Evolutionary conservation across 1,140 invertebrate genomes (phyloP).

Genomic region (Homalodisca vitripennis): DNA sequence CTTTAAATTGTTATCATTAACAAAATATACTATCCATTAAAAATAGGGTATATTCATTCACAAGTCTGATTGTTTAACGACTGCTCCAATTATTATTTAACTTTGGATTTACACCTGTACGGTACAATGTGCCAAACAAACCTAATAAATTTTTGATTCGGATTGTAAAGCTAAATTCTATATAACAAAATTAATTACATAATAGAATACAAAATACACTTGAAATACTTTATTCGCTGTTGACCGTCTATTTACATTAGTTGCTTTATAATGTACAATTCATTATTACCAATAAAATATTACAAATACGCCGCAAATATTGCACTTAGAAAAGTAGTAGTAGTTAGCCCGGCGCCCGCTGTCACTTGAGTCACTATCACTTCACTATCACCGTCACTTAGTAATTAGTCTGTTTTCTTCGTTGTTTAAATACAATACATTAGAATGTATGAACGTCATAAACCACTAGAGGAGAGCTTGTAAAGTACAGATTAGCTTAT

Average conservation of each 20-base stretch:
- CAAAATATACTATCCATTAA: not conserved
- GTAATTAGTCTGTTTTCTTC: not conserved
- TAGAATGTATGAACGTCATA: no score
- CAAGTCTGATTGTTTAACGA: not conserved
- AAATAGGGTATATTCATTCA: not conserved
- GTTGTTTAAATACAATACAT: not conserved
- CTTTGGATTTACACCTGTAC: not conserved
- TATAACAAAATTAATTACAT: slow-evolving; percentile 7
- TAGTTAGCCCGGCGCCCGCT: slow-evolving; percentile 7
- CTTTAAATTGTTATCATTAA: no score
- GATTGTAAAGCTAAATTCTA: slow-evolving; percentile 16
- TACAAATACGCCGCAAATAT: slow-evolving; percentile 22
- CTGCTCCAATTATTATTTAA: not conserved
- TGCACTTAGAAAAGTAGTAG: slow-evolving; percentile 25
- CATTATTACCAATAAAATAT: slow-evolving; percentile 15
- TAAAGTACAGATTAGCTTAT: not conserved
- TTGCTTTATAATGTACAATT: slow-evolving; percentile 14
- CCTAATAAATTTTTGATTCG: not conserved
- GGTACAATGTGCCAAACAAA: not conserved
- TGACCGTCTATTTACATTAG: slow-evolving; percentile 17
- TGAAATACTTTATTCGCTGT: slow-evolving; percentile 19
- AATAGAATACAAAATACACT: slow-evolving; percentile 24
- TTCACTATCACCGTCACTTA: not conserved
- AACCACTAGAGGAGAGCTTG: no score
- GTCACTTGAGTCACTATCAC: not conserved